These are phyloP conservation scores for Osmoderma eremita DNA, from an alignment of 2,888 invertebrate species.

Conservation along the genomic window DNA sequence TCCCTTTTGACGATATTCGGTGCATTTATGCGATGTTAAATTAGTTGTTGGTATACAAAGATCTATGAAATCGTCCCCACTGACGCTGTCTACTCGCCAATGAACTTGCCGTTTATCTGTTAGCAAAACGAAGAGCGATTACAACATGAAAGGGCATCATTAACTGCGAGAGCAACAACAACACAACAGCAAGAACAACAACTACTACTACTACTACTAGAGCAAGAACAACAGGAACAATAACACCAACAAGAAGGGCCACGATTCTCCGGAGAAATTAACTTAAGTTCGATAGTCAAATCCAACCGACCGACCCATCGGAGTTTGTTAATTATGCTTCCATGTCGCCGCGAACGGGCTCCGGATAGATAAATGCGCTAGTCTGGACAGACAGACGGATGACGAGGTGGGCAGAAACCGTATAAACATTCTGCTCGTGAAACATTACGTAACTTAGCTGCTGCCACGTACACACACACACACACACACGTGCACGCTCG, in stretches of 20 bases:
- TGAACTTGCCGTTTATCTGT: conserved; percentile 11
- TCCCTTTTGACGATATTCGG: too few relatives aligned
- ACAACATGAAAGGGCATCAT: conserved; percentile 13
- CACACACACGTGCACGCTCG: not conserved
- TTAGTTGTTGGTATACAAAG: too few relatives aligned
- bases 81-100: not conserved
- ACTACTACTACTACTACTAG: not conserved
- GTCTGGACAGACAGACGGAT: conserved; percentile 49
- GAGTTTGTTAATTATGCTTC: conserved; percentile 56
- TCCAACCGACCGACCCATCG: conserved; percentile 44
- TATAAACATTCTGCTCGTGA: conserved; percentile 45
- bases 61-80: too few relatives aligned
- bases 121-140: not conserved
- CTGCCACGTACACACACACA: conserved; percentile 38
- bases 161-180: conserved; percentile 5
- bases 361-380: conserved; percentile 51
- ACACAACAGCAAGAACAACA: conserved; percentile 5
- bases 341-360: conserved; percentile 50
- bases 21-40: too few relatives aligned
- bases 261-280: conserved; percentile 54
- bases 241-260: not conserved
- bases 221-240: conserved; percentile 2
- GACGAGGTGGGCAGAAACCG: conserved; percentile 41
- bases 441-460: conserved; percentile 42
- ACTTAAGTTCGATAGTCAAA: conserved; percentile 56